Conservation (phyloP, 1,140 invertebrate species). For the Drosophila ironensis region DNA sequence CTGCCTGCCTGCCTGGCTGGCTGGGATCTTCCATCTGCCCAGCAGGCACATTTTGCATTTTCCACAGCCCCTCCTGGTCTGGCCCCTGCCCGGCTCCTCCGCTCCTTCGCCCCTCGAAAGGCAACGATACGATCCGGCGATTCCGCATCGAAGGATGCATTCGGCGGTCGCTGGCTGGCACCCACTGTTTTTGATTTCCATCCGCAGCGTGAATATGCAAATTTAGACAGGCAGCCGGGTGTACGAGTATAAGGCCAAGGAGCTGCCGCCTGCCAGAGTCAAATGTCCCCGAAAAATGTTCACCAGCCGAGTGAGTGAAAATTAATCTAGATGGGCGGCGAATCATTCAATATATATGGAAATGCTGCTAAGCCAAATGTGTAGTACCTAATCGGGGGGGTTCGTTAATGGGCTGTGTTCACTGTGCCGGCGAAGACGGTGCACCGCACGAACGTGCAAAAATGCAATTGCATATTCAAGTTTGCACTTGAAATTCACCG, state of each 20-base stretch:
- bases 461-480: constrained; percentile 78
- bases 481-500: constrained; percentile 76
- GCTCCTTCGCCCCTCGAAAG: background rate
- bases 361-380: constrained; percentile 3
- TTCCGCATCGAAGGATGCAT: constrained; percentile 40
- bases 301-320: background rate
- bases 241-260: constrained; percentile 31
- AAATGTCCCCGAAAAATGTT: background rate
- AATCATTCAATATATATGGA: constrained; percentile 53
- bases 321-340: background rate
- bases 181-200: constrained; percentile 77
- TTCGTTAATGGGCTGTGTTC: constrained; percentile 9
- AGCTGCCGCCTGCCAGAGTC: constrained; percentile 2
- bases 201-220: constrained; percentile 79
- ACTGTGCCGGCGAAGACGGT: constrained; percentile 29
- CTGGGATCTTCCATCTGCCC: constrained; percentile 43
- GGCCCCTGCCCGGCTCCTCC: background rate
- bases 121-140: constrained; percentile 13
- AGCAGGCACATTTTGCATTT: constrained; percentile 78
- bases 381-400: background rate
- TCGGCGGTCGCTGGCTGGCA: constrained; percentile 23
- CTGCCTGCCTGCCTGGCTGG: constrained; percentile 1
- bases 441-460: constrained; percentile 40
- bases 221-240: constrained; percentile 36
- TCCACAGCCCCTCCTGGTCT: constrained; percentile 3